Conservation (phyloP, 2,888 invertebrate genomes). For the Linyphia triangularis region DNA sequence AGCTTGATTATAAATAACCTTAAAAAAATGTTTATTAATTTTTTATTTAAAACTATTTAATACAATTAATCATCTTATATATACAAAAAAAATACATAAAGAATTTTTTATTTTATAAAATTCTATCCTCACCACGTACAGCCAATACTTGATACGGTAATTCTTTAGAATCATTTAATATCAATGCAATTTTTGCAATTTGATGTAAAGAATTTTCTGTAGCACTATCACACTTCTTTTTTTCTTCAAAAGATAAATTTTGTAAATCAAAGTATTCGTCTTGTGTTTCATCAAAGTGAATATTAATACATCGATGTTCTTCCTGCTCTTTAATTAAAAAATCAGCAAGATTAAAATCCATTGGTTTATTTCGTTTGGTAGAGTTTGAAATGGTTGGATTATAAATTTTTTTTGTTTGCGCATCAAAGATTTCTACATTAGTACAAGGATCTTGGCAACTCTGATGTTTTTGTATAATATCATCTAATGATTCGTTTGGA, state of each 20-base stretch:
- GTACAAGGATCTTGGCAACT: background rate
- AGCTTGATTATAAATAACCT: too few species aligned
- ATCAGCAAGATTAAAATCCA: background rate
- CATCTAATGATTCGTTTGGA: background rate
- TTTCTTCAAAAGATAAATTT: conserved; percentile 1
- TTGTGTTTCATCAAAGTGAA: conserved; percentile 4
- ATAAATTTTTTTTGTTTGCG: conserved; percentile 16
- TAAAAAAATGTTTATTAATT: too few species aligned
- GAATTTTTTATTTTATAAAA: too few species aligned
- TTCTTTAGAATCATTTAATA: conserved; percentile 9
- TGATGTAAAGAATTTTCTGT: background rate
- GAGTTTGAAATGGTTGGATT: conserved; percentile 8
- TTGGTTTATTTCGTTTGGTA: background rate
- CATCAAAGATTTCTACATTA: background rate
- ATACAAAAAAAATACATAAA: too few species aligned
- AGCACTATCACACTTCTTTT: conserved; percentile 12
- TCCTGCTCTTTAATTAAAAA: conserved; percentile 14
- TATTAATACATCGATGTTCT: background rate
- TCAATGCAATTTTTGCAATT: conserved; percentile 31
- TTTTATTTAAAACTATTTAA: too few species aligned
- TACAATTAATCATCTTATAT: too few species aligned
- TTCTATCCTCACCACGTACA: too few species aligned
- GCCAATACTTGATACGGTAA: background rate
- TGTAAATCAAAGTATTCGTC: conserved; percentile 13
- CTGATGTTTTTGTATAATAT: background rate